Base-by-base conservation (phyloP, 2,888 invertebrate species). In the Lepidonotus clava region DNA sequence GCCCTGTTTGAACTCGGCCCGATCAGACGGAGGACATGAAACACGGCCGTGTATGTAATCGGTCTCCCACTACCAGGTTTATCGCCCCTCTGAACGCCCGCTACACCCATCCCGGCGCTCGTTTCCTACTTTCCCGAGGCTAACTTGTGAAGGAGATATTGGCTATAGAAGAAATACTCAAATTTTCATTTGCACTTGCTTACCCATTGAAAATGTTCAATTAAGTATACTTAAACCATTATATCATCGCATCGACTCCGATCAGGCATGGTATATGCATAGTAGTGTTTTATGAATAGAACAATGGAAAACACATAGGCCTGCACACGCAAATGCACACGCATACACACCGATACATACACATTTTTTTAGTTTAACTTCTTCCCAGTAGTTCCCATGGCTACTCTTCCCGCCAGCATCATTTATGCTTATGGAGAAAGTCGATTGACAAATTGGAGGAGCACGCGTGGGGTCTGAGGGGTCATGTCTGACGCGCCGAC, bases 31-130 rank as follows among this genome's bases (percentile, higher is more conserved):
- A 34, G 5, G 38, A 71, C 71, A 71, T 38, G 71, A 38, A 6
- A 34, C 71, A 4, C 0, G 34, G 71, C 71, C 71, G 34, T 71
- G 71, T 71, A 71, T 71, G 71, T 71, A 34, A 71, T n/a, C 38
- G 8, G 38, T 38, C 61, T 32, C n/a, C 71, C 14, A 71, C 5
- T 36, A 36, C 34, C 71, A 4, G 36, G 18, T 71, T 71, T 71
- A 71, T 71, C 38, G 71, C 71, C 71, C 71, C 71, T n/a, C n/a
- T 71, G 71, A n/a, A 34, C 71, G 71, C 36, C 38, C 71, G n/a
- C n/a, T n/a, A n/a, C 38, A 38, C 71, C 71, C 71, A 34, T n/a
- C n/a, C 38, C 36, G 38, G 18, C 71, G 71, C 36, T 24, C 71
- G 71, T 34, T 71, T 71, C 34, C 34, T 32, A 66, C 66, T 66